Evolutionary conservation across 1,140 invertebrate genomes (phyloP).

Genomic region (Andricus grossulariae): DNA sequence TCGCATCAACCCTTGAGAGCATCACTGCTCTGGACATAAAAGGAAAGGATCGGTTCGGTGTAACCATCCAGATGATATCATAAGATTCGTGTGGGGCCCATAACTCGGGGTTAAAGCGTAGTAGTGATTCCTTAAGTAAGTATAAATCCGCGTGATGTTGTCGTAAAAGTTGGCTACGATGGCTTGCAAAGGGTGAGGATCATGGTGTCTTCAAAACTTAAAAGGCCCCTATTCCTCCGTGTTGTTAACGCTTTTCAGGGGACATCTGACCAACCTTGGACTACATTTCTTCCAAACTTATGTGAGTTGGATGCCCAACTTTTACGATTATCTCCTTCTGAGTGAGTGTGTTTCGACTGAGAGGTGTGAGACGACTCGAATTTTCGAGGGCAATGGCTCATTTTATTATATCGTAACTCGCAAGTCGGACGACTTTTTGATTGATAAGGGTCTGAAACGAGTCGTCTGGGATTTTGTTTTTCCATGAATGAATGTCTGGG

Average conservation of each 20-base stretch:
- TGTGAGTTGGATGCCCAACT: slow-evolving; percentile 36
- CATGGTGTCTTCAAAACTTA: background rate
- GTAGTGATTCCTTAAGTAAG: slow-evolving; percentile 51
- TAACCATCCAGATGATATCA: slow-evolving; percentile 14
- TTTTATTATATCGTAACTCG: slow-evolving; percentile 7
- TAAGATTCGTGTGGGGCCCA: slow-evolving; percentile 13
- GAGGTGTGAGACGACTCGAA: background rate
- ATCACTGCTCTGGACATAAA: slow-evolving; percentile 5
- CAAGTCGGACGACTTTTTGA: background rate
- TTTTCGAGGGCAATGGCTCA: background rate
- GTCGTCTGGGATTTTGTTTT: background rate
- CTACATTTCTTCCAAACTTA: slow-evolving; percentile 37
- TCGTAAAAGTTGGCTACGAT: slow-evolving; percentile 48
- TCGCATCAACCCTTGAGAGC: background rate
- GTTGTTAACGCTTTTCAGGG: background rate
- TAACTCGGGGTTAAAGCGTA: slow-evolving; percentile 34
- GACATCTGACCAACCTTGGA: background rate
- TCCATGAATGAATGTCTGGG: background rate
- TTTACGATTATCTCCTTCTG: slow-evolving; percentile 45
- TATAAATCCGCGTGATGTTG: slow-evolving; percentile 56
- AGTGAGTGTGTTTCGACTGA: background rate
- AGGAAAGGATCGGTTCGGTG: slow-evolving; percentile 4
- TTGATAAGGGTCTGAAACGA: background rate
- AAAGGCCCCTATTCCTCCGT: background rate
- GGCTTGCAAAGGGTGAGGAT: background rate